Conservation (phyloP, 2,888 invertebrate species). For the Torymus auratus region DNA sequence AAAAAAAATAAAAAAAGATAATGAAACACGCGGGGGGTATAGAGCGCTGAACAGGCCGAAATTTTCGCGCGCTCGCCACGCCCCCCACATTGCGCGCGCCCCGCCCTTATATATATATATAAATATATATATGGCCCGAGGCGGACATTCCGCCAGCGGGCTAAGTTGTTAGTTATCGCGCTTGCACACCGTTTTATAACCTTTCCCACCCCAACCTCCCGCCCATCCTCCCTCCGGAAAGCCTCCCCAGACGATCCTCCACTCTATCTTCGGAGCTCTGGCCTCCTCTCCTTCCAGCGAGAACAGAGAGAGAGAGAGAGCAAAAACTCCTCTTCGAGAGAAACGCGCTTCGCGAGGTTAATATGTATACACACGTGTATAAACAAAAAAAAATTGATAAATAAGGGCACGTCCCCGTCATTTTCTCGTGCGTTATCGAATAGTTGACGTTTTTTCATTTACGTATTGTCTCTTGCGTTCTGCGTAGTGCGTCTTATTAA, state of each 20-base stretch:
- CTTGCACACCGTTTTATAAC: constrained; percentile 47
- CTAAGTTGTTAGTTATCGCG: constrained; percentile 47
- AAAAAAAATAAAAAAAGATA: background rate
- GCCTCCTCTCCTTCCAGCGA: constrained; percentile 5
- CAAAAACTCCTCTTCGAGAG: background rate
- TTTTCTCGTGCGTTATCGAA: constrained; percentile 45
- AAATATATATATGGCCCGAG: constrained; percentile 5
- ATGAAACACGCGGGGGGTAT: background rate
- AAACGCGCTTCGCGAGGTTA: no score
- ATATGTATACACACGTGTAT: background rate
- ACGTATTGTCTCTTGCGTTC: constrained; percentile 32
- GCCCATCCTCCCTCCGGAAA: background rate
- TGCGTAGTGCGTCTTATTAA: constrained; percentile 30
- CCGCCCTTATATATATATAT: background rate
- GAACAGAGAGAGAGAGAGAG: background rate
- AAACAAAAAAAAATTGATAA: constrained; percentile 1
- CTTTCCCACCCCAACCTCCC: background rate
- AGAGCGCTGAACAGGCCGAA: background rate
- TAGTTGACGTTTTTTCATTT: constrained; percentile 8
- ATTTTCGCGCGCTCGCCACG: background rate
- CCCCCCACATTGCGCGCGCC: background rate
- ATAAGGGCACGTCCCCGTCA: constrained; percentile 34
- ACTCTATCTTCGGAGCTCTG: no score
- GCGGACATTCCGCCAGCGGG: background rate
- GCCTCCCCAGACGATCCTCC: constrained; percentile 10